These are phyloP conservation scores for Pentalonia nigronervosa DNA, from an alignment of 1,140 invertebrate species.

Conservation along the genomic window DNA sequence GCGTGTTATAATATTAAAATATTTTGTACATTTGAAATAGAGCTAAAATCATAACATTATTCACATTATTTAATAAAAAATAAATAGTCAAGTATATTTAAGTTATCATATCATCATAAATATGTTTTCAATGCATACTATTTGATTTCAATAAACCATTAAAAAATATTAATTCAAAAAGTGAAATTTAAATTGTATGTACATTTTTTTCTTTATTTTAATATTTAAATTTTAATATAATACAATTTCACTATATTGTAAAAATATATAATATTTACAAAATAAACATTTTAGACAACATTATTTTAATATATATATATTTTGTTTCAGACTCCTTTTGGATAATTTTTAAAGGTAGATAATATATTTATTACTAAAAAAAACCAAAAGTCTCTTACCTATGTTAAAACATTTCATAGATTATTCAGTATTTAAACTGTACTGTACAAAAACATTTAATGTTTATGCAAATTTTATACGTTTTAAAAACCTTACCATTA, in stretches of 20 bases:
- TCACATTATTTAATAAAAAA: background rate
- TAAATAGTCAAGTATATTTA: background rate
- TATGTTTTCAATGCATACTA: background rate
- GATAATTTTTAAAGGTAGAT: background rate
- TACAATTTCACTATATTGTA: background rate
- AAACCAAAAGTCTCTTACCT: background rate
- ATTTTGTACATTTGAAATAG: background rate
- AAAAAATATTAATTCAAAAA: background rate
- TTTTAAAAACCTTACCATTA: background rate
- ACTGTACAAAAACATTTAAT: background rate
- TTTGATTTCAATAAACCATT: background rate
- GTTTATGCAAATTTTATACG: background rate
- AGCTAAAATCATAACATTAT: background rate
- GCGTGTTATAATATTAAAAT: background rate
- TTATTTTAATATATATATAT: background rate
- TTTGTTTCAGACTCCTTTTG: background rate
- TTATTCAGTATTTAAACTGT: background rate
- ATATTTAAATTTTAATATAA: too few species aligned
- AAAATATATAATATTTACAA: background rate
- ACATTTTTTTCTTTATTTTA: too few species aligned
- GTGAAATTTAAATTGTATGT: too few species aligned
- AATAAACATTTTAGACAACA: background rate
- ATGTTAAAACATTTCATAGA: background rate
- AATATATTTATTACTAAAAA: background rate
- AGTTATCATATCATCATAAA: background rate